phyloP scores from a whole-genome alignment of 1,140 invertebrate species.

The Lysiphlebus fabarum region DNA sequence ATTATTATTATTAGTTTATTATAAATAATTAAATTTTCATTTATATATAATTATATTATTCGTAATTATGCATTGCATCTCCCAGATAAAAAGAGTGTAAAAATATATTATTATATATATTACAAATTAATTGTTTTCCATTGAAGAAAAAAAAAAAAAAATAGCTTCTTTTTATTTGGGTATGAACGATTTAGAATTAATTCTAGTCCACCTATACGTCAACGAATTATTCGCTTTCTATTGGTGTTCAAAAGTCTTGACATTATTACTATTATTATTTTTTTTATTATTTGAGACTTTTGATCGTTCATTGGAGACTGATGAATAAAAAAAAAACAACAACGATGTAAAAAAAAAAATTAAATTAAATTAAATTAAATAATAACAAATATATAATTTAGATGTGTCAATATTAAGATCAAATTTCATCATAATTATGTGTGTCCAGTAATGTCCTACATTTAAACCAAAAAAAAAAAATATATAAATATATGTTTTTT shows the following conservation, averaged over 20 bases:
- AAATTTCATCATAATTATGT: too few species aligned
- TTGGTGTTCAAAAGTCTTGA: conserved; percentile 1
- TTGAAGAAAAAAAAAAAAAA: not conserved
- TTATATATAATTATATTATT: not conserved
- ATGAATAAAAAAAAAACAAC: not conserved
- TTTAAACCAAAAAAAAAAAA: too few species aligned
- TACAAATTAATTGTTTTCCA: not conserved
- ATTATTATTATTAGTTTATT: too few species aligned
- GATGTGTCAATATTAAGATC: too few species aligned
- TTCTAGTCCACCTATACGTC: conserved; percentile 8
- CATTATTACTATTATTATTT: not conserved
- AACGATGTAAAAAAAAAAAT: too few species aligned
- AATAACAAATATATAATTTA: too few species aligned
- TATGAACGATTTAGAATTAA: conserved; percentile 7
- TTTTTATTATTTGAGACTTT: not conserved
- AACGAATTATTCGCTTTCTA: not conserved
- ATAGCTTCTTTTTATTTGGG: not conserved
- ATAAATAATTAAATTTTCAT: too few species aligned
- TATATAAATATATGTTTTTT: too few species aligned
- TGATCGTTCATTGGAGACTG: not conserved
- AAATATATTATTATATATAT: too few species aligned
- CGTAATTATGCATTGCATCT: not conserved
- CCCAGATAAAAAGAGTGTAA: too few species aligned
- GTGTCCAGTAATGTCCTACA: too few species aligned
- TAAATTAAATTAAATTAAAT: too few species aligned